Evolutionary conservation across 2,888 invertebrate genomes (phyloP).

Genomic region (Blastobasis adustella): DNA sequence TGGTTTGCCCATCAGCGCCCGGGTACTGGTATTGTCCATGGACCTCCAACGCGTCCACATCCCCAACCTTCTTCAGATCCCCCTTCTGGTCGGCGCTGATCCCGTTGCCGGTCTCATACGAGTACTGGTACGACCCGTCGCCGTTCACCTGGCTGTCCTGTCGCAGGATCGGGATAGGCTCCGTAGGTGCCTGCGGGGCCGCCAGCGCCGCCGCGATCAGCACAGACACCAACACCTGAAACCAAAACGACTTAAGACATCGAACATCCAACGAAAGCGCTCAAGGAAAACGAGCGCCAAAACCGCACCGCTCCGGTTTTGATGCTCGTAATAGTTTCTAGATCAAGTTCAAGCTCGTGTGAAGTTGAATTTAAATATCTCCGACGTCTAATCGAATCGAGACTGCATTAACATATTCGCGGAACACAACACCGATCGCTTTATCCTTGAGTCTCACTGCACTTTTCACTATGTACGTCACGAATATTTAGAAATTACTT

Average conservation of each 20-base stretch:
- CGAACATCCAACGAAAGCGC: background rate
- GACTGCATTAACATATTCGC: too few species aligned
- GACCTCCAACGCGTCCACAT: constrained; percentile 71
- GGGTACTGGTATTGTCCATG: constrained; percentile 80
- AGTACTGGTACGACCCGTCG: constrained; percentile 77
- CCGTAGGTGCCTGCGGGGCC: constrained; percentile 52
- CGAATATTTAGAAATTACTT: background rate
- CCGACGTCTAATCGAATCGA: too few species aligned
- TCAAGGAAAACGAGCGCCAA: constrained; percentile 5
- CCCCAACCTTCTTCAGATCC: constrained; percentile 74
- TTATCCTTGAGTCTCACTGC: too few species aligned
- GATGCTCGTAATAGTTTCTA: constrained; percentile 6
- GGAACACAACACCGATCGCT: too few species aligned
- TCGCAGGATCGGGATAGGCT: constrained; percentile 70
- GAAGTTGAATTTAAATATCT: too few species aligned
- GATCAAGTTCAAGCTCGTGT: constrained; percentile 13
- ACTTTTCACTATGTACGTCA: constrained; percentile 7
- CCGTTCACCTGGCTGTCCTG: constrained; percentile 75
- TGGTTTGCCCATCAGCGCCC: constrained; percentile 76
- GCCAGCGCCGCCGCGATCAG: constrained; percentile 47
- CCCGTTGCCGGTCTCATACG: constrained; percentile 80
- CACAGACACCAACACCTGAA: constrained; percentile 53
- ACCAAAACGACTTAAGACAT: constrained; percentile 9
- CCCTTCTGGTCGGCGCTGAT: constrained; percentile 77
- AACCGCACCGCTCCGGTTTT: constrained; percentile 1